Conservation (phyloP, 2,113 vertebrate species). For the Zapus hudsonius region DNA sequence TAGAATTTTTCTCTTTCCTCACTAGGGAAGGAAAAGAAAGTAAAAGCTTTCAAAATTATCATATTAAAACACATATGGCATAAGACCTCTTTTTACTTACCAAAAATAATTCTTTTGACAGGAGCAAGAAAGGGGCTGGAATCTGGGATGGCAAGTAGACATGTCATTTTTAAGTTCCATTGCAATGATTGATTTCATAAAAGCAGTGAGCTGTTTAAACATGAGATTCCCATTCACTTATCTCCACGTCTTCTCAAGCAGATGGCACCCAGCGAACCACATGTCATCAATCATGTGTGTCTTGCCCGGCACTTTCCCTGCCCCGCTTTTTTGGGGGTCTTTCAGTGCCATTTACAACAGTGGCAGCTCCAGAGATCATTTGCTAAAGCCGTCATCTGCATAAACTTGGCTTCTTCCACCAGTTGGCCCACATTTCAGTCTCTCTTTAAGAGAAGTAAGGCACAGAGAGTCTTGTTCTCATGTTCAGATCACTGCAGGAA, state of each 20-base stretch:
- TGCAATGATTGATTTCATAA: conserved; percentile 72
- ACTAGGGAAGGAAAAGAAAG: conserved; percentile 41
- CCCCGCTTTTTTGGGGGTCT: conserved; percentile 67
- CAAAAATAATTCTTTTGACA: conserved; percentile 70
- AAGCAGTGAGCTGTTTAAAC: conserved; percentile 74
- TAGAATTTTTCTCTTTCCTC: neutral
- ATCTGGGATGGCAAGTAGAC: conserved; percentile 47
- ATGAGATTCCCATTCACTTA: conserved; percentile 58
- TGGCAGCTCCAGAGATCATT: conserved; percentile 63
- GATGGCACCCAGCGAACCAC: conserved; percentile 75
- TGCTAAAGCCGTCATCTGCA: conserved; percentile 74
- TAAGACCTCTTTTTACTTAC: conserved; percentile 61
- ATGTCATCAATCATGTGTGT: conserved; percentile 71
- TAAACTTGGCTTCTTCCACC: conserved; percentile 65
- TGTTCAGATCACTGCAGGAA: neutral
- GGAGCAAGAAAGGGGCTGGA: conserved; percentile 47
- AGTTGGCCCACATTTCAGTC: conserved; percentile 69
- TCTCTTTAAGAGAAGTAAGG: conserved; percentile 69
- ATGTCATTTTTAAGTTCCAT: conserved; percentile 65
- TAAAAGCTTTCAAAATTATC: conserved; percentile 65
- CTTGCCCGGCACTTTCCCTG: conserved; percentile 76
- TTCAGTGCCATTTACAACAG: conserved; percentile 69
- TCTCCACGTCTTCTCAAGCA: conserved; percentile 68
- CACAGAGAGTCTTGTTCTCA: conserved; percentile 59
- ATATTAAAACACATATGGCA: conserved; percentile 72